Evolutionary conservation across 64 coral and sea anemone species (phyloP), one percentile per base, ranked within the genome.

Genomic region (Pachyseris speciosa): DNA sequence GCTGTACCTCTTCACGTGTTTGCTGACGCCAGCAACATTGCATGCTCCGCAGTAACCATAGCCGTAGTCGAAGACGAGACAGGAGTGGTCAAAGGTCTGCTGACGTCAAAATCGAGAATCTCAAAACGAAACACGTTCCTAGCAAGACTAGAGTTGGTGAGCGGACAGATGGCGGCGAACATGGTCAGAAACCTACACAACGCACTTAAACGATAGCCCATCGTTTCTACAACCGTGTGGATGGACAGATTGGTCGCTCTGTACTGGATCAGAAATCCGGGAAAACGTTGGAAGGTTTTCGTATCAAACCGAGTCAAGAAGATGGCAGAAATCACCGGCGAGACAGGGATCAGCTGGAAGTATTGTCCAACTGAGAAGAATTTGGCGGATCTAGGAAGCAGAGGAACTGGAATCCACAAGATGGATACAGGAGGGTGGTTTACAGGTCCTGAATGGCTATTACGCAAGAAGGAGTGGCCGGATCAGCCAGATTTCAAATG

Each of bases 221-320:
- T 92, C 8, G 0, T 10, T 63, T 86, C 90, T 17, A 34, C 25
- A n/a, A 92, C 69, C 11, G 53, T 92, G 5, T 92, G 80, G 90
- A 92, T 92, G 90, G 81, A 92, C 90, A 92, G 90, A 25, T 64
- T 92, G 58, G 69, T 85, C 4, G 83, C 81, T 10, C 49, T 92
- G 37, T 92, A 78, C 59, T 86, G 80, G 90, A 92, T 92, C 50
- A 50, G 90, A 24, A 92, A 86, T 29, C 90, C 81, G 1, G 90
- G 90, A 2, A 92, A 57, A 67, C 34, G 38, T 1, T 86, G 69
- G 67, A 91, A 91, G 33, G 69, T 74, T 2, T 86, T 92, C 68
- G 90, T 92, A 27, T 27, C 79, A n/a, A 92, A 92, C 44, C 37
- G 70, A 24, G 83, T 92, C 9, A 92, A 27, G n/a, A 92, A 92